phyloP scores from a whole-genome alignment of 1,140 invertebrate genomes.

The Cherax destructor region DNA sequence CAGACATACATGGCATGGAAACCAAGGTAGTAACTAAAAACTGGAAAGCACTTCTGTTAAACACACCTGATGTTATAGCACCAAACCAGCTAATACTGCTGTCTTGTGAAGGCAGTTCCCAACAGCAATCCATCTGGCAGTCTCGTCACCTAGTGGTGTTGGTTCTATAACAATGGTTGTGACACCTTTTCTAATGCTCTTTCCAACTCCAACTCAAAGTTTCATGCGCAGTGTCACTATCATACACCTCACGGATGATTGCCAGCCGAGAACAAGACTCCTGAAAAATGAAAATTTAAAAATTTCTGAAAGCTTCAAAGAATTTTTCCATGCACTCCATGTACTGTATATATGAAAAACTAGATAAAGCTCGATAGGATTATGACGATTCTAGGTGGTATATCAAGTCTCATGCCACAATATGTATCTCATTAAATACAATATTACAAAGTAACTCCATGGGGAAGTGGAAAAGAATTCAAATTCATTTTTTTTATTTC shows the following conservation, averaged over 20 bases:
- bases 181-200: constrained; percentile 89
- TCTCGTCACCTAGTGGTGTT: constrained; percentile 91
- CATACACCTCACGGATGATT: constrained; percentile 94
- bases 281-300: constrained; percentile 7
- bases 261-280: constrained; percentile 78
- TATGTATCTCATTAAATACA: too few relatives aligned
- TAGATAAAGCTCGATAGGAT: too few relatives aligned
- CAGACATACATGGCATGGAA: too few relatives aligned
- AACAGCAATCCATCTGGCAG: constrained; percentile 94
- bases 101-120: constrained; percentile 96
- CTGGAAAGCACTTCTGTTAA: neutral
- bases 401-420: too few relatives aligned
- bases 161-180: constrained; percentile 93
- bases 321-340: too few relatives aligned
- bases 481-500: too few relatives aligned
- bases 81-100: constrained; percentile 88
- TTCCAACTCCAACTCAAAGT: constrained; percentile 94
- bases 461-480: too few relatives aligned
- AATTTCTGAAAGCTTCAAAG: too few relatives aligned
- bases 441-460: too few relatives aligned
- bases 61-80: constrained; percentile 83
- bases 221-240: constrained; percentile 92
- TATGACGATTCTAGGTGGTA: too few relatives aligned
- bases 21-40: neutral
- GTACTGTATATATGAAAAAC: too few relatives aligned